A percentile compares a stretch with the other conserved stretches of the same genome.
Evolutionary conservation across 2,797 vertebrate genomes (phyloP).

Genomic region (Octomys mimax): DNA sequence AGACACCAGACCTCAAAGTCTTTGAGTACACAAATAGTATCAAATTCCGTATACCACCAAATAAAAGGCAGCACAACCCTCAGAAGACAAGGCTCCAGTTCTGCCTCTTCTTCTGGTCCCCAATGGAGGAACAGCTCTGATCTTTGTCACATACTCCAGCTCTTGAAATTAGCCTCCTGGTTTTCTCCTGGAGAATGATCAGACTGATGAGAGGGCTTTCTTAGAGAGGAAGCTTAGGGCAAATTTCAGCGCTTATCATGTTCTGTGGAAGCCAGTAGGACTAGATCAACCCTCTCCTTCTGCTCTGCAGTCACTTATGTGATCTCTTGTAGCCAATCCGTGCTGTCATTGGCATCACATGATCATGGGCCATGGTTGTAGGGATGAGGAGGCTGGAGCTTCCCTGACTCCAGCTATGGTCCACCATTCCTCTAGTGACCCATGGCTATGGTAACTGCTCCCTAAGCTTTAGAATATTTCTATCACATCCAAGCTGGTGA

Average conservation of each 20-base stretch:
- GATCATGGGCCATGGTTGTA: not conserved
- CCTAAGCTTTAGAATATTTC: not conserved
- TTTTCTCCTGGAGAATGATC: not conserved
- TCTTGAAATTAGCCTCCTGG: not conserved
- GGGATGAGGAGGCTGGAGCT: not conserved
- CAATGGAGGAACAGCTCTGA: not conserved
- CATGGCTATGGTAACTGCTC: not conserved
- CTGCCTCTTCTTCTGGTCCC: not conserved
- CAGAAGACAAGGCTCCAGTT: fast-evolving
- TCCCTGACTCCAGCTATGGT: not conserved
- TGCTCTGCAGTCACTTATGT: not conserved
- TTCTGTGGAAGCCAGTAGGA: not conserved
- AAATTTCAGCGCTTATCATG: fast-evolving
- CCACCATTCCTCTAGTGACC: not conserved
- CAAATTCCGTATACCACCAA: not conserved
- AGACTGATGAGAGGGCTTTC: not conserved
- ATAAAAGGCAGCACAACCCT: fast-evolving
- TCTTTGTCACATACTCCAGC: fast-evolving
- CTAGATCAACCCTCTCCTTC: not conserved
- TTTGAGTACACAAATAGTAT: not conserved
- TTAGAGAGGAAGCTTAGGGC: not conserved
- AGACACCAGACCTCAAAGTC: not conserved
- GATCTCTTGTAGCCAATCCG: fast-evolving
- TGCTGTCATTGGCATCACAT: not conserved
- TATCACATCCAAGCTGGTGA: fast-evolving